Conservation (phyloP, 1,140 invertebrate genomes). For the Mya arenaria region DNA sequence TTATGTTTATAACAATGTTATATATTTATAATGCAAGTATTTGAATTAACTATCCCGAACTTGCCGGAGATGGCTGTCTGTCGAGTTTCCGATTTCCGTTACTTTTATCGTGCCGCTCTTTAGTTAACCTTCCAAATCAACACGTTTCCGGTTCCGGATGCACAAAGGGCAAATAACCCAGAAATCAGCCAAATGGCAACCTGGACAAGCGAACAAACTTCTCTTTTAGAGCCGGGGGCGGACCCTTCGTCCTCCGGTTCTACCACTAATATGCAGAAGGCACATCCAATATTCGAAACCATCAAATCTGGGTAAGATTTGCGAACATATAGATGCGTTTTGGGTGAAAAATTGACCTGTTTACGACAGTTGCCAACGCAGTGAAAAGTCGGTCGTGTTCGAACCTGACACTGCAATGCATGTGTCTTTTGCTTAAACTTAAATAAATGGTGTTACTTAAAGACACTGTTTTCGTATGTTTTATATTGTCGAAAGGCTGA, state of each 20-base stretch:
- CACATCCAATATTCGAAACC: slow-evolving; percentile 74
- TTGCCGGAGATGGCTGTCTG: background rate
- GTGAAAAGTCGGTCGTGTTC: background rate
- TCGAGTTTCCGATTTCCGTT: background rate
- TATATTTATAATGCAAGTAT: background rate
- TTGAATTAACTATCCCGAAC: background rate
- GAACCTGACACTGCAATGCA: background rate
- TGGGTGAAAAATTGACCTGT: background rate
- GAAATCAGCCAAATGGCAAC: slow-evolving; percentile 38
- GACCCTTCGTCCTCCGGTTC: slow-evolving; percentile 6
- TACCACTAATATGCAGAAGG: slow-evolving; percentile 43
- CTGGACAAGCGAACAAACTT: background rate
- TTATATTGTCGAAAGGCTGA: background rate
- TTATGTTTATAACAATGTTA: background rate
- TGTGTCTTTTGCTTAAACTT: background rate
- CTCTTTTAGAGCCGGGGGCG: slow-evolving; percentile 27
- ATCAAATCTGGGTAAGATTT: slow-evolving; percentile 76
- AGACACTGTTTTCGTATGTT: background rate
- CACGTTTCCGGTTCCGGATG: too few relatives aligned
- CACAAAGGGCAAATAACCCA: too few relatives aligned
- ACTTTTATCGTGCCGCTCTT: background rate
- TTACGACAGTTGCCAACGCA: background rate
- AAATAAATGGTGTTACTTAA: background rate
- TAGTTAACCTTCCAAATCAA: too few relatives aligned
- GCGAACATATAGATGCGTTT: background rate